Evolutionary conservation across 2,797 vertebrate species (phyloP).

Genomic region (Microcaecilia unicolor): DNA sequence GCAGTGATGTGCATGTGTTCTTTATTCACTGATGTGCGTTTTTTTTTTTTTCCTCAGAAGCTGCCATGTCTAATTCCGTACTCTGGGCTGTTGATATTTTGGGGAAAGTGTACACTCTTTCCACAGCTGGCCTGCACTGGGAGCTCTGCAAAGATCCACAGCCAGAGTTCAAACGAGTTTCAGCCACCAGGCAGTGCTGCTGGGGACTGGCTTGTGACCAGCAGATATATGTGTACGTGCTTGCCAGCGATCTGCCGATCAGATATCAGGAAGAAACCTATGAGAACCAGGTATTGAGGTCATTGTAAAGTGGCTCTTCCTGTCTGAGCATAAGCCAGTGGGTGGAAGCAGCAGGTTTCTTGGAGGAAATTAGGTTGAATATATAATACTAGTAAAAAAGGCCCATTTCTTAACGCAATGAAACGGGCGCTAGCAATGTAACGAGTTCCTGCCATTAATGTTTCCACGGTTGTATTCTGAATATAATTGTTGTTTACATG

Average conservation of each 20-base stretch:
- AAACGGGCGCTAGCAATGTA: too few species aligned
- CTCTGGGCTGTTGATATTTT: constrained; percentile 90
- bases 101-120: constrained; percentile 80
- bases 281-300: constrained; percentile 83
- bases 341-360: too few species aligned
- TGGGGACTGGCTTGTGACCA: constrained; percentile 93
- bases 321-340: too few species aligned
- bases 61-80: constrained; percentile 67
- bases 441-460: too few species aligned
- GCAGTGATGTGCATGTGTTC: not conserved
- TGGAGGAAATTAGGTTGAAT: too few species aligned
- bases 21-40: not conserved
- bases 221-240: constrained; percentile 78
- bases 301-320: too few species aligned
- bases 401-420: too few species aligned
- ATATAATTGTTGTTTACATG: too few species aligned
- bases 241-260: constrained; percentile 77
- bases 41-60: constrained; percentile 38
- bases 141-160: constrained; percentile 74
- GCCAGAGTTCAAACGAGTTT: constrained; percentile 83
- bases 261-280: constrained; percentile 86
- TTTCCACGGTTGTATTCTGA: too few species aligned
- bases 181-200: constrained; percentile 78
- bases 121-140: constrained; percentile 82
- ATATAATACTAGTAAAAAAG: too few species aligned